Percentiles rank a stretch among this genome's conserved stretches.
Evolutionary conservation across 2,113 vertebrate species (phyloP).

Genomic region (Microtus oregoni): DNA sequence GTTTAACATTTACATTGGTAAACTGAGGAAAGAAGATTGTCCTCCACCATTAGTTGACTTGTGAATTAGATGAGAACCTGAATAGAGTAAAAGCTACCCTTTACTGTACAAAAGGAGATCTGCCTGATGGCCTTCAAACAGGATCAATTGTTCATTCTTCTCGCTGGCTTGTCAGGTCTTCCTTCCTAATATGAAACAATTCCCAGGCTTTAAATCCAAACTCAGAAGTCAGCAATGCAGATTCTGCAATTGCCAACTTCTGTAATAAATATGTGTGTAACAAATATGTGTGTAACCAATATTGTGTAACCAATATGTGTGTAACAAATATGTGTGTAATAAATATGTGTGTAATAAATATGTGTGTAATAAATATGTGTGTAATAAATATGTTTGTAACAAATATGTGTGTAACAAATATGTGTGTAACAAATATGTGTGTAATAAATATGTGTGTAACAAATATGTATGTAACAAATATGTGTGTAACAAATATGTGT

Average conservation of each 20-base stretch:
- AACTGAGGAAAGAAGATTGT: not conserved
- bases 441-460: too few relatives aligned
- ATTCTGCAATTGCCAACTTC: not conserved
- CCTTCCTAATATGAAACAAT: not conserved
- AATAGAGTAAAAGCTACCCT: not conserved
- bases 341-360: too few relatives aligned
- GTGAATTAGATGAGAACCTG: not conserved
- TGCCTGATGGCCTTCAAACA: not conserved
- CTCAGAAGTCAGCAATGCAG: not conserved
- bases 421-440: too few relatives aligned
- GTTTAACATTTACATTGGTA: not conserved
- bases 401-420: too few relatives aligned
- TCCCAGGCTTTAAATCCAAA: not conserved
- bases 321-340: too few relatives aligned
- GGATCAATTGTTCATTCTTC: not conserved
- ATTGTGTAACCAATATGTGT: too few relatives aligned
- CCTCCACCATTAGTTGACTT: not conserved
- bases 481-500: too few relatives aligned
- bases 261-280: not conserved
- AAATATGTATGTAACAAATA: too few relatives aligned
- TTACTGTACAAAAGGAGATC: not conserved
- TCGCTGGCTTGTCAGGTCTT: not conserved
- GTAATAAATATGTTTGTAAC: too few relatives aligned
- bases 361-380: too few relatives aligned
- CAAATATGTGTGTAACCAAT: too few relatives aligned